Conservation (phyloP, 2,888 invertebrate species). For the Itoplectis maculator region DNA sequence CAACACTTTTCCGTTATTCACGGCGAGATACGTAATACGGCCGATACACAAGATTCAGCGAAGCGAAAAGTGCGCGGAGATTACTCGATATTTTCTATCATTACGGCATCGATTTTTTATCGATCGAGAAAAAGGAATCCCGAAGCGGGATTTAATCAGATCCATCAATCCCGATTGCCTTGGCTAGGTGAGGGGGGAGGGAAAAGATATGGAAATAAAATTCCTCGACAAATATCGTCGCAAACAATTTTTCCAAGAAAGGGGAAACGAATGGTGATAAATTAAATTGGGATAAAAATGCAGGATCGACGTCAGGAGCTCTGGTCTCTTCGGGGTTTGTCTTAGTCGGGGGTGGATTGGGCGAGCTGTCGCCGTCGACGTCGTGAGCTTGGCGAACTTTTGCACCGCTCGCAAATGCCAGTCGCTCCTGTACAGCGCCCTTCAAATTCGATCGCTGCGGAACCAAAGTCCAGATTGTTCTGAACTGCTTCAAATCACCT, state of each 20-base stretch:
- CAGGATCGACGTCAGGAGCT: background rate
- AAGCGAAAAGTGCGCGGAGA: constrained; percentile 10
- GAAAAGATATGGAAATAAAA: background rate
- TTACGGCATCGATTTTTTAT: background rate
- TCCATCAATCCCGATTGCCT: background rate
- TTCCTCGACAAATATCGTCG: background rate
- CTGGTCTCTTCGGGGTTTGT: constrained; percentile 48
- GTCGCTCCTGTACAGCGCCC: constrained; percentile 47
- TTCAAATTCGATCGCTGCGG: constrained; percentile 19
- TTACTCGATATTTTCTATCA: constrained; percentile 32
- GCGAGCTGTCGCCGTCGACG: constrained; percentile 59
- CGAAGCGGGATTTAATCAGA: background rate
- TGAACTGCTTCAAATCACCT: background rate
- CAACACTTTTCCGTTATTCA: constrained; percentile 30
- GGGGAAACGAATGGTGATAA: background rate
- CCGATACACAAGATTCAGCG: constrained; percentile 35
- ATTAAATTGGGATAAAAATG: too few species aligned
- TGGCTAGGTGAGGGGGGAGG: background rate
- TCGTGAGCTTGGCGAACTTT: constrained; percentile 55
- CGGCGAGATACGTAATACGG: constrained; percentile 26
- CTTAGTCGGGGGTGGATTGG: constrained; percentile 33
- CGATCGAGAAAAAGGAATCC: background rate
- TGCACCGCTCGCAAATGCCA: constrained; percentile 50
- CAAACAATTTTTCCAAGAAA: background rate
- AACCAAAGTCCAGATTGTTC: background rate